Conservation (phyloP, 35 echinoderm and acorn worm species). For the Chiridota heheva region DNA sequence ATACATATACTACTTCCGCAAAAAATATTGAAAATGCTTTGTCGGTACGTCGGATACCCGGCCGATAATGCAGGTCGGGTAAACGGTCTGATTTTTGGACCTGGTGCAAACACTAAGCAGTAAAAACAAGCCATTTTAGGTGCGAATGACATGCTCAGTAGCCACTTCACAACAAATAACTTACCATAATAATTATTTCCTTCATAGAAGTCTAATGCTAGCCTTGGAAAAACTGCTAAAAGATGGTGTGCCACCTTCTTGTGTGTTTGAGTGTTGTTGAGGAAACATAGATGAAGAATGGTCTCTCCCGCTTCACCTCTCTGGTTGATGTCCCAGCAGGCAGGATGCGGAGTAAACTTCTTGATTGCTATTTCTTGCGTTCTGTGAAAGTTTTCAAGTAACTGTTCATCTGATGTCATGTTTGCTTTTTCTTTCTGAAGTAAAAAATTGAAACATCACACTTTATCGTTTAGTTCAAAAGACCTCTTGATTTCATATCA, state of each 20-base stretch:
- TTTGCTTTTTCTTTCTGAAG: background rate
- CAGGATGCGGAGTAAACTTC: slow-evolving; percentile 59
- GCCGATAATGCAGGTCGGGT: too few species aligned
- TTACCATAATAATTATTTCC: slow-evolving; percentile 90
- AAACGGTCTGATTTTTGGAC: too few species aligned
- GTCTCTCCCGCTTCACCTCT: slow-evolving; percentile 90
- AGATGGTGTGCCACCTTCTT: slow-evolving; percentile 63
- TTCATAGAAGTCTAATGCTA: slow-evolving; percentile 84
- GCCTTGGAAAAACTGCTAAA: slow-evolving; percentile 58
- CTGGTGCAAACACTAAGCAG: too few species aligned
- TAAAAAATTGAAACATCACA: background rate
- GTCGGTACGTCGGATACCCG: too few species aligned
- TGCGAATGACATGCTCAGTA: too few species aligned
- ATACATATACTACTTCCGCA: too few species aligned
- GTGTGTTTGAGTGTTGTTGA: slow-evolving; percentile 77
- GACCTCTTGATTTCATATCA: background rate
- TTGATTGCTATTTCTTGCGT: slow-evolving; percentile 57
- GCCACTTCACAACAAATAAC: too few species aligned
- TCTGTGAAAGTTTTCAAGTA: slow-evolving; percentile 53
- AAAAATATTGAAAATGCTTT: too few species aligned
- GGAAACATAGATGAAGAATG: slow-evolving; percentile 85
- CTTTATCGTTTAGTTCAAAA: background rate
- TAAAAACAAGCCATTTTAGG: too few species aligned
- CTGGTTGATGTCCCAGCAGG: slow-evolving; percentile 79
- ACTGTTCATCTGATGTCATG: slow-evolving; percentile 51